Evolutionary conservation across 1,140 invertebrate species (phyloP), one percentile per base, ranked within the genome.

Genomic region (Drosophila mojavensis): DNA sequence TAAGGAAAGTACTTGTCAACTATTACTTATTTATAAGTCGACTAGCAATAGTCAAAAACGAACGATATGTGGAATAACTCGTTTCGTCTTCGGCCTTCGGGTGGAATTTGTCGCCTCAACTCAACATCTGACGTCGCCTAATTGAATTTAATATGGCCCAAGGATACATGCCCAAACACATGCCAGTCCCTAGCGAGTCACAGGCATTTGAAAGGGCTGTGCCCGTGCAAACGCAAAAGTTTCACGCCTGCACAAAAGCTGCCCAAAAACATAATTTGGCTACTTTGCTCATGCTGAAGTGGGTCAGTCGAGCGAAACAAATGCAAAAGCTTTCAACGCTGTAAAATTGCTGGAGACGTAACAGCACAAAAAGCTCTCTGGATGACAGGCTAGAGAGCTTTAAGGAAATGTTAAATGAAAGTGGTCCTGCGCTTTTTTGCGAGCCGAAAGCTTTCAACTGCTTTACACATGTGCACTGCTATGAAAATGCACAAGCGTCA

Each of bases 81-180:
- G 30, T 39, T 50, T 24, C 5, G 36, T 43, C 41, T 36, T 15
- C n/a, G 43, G 5, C 28, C n/a, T 62, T 55, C 15, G 26, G 15
- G 20, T 30, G 4, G 15, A 33, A 17, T 36, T 5, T 48, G 24
- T 11, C 4, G 45, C 67, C 26, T 36, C 28, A 7, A 39, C n/a
- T 39, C 24, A 50, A 43, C 28, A 13, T 6, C 33, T 24, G 24
- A 53, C 11, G 36, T 47, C 58, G 54, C 20, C 15, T 66, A 69
- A 75, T 69, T 75, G 71, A 75, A 75, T 70, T 75, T 75, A 75
- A 75, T 75, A 41, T 51, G 56, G 39, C 10, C 43, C 7, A 26
- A 20, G 43, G 26, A 15, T 20, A 9, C 43, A 28, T 17, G 56
- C 26, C 13, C 30, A 15, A 28, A 36, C 54, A 66, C 47, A 66